Percentiles rank a stretch among this genome's conserved stretches.
Conservation (phyloP, 2,113 vertebrate species). For the Monopterus albus region DNA sequence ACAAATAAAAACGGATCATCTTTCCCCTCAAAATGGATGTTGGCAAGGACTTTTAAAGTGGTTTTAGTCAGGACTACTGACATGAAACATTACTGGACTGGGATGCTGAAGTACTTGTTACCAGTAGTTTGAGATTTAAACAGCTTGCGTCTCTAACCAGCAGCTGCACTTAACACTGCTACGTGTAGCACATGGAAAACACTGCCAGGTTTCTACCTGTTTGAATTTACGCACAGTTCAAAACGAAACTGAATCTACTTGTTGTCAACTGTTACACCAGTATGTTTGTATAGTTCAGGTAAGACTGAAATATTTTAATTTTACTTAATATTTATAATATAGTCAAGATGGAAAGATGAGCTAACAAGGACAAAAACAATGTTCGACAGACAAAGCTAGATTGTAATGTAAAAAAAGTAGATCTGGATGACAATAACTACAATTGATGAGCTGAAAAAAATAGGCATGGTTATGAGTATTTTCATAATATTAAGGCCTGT, state of each 20-base stretch:
- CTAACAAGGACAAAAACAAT: constrained; percentile 60
- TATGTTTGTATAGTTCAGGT: constrained; percentile 80
- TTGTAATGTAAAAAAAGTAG: constrained; percentile 60
- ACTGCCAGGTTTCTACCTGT: constrained; percentile 76
- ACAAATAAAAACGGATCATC: constrained; percentile 51
- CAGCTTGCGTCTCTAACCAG: constrained; percentile 68
- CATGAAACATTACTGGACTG: constrained; percentile 58
- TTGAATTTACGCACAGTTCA: constrained; percentile 69
- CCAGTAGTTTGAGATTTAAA: constrained; percentile 60
- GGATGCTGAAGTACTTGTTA: constrained; percentile 40
- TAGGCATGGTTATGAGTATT: constrained; percentile 81
- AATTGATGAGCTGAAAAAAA: constrained; percentile 57
- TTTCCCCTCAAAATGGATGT: constrained; percentile 64
- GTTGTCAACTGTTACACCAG: constrained; percentile 72
- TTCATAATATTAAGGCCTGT: constrained; percentile 82
- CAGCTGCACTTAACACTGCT: constrained; percentile 72
- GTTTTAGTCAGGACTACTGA: constrained; percentile 74
- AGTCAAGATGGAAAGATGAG: constrained; percentile 63
- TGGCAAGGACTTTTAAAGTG: constrained; percentile 70
- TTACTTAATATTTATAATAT: constrained; percentile 78
- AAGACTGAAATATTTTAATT: constrained; percentile 75
- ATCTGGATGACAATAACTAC: constrained; percentile 60
- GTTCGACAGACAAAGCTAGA: constrained; percentile 57
- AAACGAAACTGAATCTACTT: constrained; percentile 61
- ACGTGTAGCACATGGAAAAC: constrained; percentile 70